phyloP scores from a whole-genome alignment of 1,140 invertebrate species.

The Galleria mellonella region DNA sequence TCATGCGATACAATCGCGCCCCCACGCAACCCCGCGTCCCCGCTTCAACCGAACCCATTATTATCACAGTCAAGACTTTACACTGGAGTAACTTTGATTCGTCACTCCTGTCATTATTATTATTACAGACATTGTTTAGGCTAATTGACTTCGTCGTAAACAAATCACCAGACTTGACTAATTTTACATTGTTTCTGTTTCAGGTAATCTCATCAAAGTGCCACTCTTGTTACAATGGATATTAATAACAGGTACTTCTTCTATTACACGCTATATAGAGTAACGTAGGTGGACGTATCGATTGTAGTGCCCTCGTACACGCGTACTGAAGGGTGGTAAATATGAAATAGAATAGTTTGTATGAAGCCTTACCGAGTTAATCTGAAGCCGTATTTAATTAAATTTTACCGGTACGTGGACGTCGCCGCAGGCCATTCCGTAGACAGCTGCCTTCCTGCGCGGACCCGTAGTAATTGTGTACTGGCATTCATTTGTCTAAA shows the following conservation, averaged over 20 bases:
- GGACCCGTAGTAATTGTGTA: conserved; percentile 26
- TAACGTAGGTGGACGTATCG: neutral
- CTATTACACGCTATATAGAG: neutral
- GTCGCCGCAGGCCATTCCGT: conserved; percentile 42
- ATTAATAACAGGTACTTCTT: conserved; percentile 3
- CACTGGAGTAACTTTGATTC: conserved; percentile 67
- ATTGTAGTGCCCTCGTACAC: neutral
- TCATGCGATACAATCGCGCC: conserved; percentile 67
- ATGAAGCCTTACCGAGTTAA: conserved; percentile 63
- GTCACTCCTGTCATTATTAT: conserved; percentile 62
- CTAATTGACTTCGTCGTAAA: conserved; percentile 46
- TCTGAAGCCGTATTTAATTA: conserved; percentile 73
- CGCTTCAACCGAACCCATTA: conserved; percentile 57
- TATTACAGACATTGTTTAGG: conserved; percentile 57
- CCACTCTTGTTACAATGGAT: conserved; percentile 1
- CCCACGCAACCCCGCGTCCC: conserved; percentile 19
- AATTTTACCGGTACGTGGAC: conserved; percentile 57
- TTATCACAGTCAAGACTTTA: conserved; percentile 68
- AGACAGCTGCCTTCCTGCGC: conserved; percentile 28
- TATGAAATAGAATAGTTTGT: conserved; percentile 62
- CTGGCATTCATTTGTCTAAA: neutral
- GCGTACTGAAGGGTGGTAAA: conserved; percentile 21
- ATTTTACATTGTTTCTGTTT: conserved; percentile 55
- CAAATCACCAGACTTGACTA: conserved; percentile 41
- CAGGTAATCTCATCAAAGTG: conserved; percentile 37